A percentile compares a stretch with the other conserved stretches of the same genome.
Conservation (phyloP, 2,113 vertebrate species). For the Gallinago paraguaiae region DNA sequence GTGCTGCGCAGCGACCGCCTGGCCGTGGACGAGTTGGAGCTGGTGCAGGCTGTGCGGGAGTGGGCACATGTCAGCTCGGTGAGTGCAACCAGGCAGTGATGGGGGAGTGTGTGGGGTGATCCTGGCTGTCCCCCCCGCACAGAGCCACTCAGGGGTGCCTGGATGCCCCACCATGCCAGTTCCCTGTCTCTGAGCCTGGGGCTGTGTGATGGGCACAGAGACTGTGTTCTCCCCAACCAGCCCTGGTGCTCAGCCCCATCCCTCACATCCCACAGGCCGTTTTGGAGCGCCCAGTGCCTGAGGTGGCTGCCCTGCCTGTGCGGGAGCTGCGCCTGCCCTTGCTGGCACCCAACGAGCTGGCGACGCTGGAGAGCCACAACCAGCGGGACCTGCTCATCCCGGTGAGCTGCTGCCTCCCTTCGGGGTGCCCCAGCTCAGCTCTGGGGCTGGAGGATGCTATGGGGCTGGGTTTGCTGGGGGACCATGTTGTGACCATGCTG, state of each 20-base stretch:
- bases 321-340: constrained; percentile 76
- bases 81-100: background rate
- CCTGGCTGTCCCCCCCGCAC: no score
- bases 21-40: constrained; percentile 71
- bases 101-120: no score
- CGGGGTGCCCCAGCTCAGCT: background rate
- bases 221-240: background rate
- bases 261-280: constrained; percentile 68
- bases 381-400: constrained; percentile 78
- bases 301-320: constrained; percentile 72
- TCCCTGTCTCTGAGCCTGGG: background rate
- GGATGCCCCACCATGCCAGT: background rate
- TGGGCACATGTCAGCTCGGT: constrained; percentile 83
- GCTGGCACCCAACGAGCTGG: constrained; percentile 77
- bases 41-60: constrained; percentile 73
- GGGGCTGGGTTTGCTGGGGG: no score
- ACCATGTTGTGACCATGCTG: rapidly evolving
- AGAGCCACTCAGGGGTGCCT: background rate
- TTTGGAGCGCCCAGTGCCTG: constrained; percentile 65
- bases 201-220: background rate
- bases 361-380: constrained; percentile 75
- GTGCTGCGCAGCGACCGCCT: constrained; percentile 76
- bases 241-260: background rate
- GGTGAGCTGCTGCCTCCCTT: constrained; percentile 43
- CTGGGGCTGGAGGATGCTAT: background rate